Evolutionary conservation across 2,797 vertebrate genomes (phyloP).

Genomic region (Typhlichthys eigenmanni): DNA sequence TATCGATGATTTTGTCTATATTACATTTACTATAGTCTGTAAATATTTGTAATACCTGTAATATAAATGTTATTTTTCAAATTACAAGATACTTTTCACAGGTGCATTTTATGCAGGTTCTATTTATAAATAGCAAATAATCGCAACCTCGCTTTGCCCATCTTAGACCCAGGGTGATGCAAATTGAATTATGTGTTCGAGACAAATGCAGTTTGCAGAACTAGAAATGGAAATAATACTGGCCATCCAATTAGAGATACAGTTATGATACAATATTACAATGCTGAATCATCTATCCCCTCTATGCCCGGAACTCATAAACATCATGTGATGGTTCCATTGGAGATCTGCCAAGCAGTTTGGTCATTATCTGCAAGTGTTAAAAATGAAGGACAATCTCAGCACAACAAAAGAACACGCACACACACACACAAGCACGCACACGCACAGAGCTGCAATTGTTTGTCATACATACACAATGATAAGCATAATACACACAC

Average conservation of each 20-base stretch:
- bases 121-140: too few relatives aligned
- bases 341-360: conserved; percentile 16
- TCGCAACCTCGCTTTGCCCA: background rate
- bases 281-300: conserved; percentile 17
- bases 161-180: conserved; percentile 20
- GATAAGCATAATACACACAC: too few relatives aligned
- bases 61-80: conserved; percentile 5
- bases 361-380: conserved; percentile 27
- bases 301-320: conserved; percentile 14
- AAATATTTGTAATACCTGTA: background rate
- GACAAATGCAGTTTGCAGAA: conserved; percentile 33
- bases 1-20: background rate
- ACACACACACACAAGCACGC: conserved; percentile 5
- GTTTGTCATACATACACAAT: conserved; percentile 7
- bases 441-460: conserved; percentile 10
- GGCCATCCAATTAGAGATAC: conserved; percentile 22
- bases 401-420: conserved; percentile 34
- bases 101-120: background rate
- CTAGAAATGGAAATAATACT: background rate
- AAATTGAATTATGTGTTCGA: conserved; percentile 26
- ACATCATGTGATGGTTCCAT: conserved; percentile 18
- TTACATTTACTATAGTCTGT: conserved; percentile 1
- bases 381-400: conserved; percentile 24
- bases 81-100: too few relatives aligned
- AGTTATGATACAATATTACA: conserved; percentile 29